Percentiles rank a stretch among this genome's conserved stretches.
These are phyloP conservation scores for Leistus spinibarbis DNA, from an alignment of 2,888 invertebrate species.

Conservation along the genomic window DNA sequence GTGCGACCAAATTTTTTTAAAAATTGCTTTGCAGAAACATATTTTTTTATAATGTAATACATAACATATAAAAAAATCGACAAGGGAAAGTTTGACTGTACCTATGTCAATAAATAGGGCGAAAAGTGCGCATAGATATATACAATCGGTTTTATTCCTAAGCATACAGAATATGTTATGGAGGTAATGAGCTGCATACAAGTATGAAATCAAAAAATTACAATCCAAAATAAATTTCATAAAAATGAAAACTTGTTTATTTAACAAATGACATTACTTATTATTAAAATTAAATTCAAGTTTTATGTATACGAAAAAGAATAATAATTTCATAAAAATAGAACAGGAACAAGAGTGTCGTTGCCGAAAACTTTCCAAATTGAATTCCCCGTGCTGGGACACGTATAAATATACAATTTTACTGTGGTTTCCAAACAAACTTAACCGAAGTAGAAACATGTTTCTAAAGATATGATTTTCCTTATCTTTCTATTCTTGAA, in stretches of 20 bases:
- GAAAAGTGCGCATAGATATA: no score
- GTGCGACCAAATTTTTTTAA: no score
- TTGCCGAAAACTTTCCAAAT: background rate
- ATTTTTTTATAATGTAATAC: no score
- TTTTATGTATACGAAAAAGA: background rate
- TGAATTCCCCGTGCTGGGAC: background rate
- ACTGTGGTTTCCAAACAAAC: background rate
- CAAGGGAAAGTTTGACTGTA: no score
- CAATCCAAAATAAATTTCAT: background rate
- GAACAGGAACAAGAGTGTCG: background rate
- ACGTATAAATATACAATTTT: slow-evolving; percentile 1
- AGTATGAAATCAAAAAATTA: no score
- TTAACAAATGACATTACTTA: no score
- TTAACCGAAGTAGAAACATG: background rate
- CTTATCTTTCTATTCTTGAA: background rate
- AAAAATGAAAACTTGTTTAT: background rate
- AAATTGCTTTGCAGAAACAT: no score
- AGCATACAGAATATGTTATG: no score
- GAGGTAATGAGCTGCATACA: no score
- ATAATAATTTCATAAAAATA: background rate
- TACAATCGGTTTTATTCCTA: no score
- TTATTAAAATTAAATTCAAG: background rate
- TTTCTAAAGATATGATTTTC: background rate
- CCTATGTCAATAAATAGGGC: no score
- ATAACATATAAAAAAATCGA: no score